Evolutionary conservation across 2,113 vertebrate species (phyloP).

Genomic region (Tringa solitaria): DNA sequence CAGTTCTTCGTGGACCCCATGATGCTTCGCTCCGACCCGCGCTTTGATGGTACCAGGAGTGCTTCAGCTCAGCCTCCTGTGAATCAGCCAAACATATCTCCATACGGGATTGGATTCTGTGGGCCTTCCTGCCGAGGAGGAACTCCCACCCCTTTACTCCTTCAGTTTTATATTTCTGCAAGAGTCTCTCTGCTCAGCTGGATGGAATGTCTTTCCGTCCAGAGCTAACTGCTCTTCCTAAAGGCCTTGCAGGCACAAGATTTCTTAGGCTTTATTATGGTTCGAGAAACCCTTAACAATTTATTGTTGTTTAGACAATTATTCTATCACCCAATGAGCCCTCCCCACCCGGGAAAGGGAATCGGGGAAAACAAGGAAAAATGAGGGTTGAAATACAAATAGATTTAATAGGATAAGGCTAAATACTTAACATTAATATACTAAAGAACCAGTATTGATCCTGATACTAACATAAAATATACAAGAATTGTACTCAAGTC

Average conservation of each 20-base stretch:
- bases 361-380: not conserved
- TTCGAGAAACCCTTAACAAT: not conserved
- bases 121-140: not conserved
- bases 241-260: not conserved
- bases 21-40: constrained; percentile 82
- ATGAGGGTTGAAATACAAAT: not conserved
- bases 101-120: not conserved
- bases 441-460: not conserved
- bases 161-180: not conserved
- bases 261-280: not conserved
- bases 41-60: constrained; percentile 82
- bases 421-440: not conserved
- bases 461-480: not conserved
- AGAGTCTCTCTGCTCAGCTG: not conserved
- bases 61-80: not conserved
- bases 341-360: not conserved
- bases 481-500: not conserved
- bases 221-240: not conserved
- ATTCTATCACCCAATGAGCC: not conserved
- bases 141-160: not conserved
- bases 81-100: not conserved
- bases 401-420: not conserved
- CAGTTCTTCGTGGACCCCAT: constrained; percentile 88
- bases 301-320: not conserved
- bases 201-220: not conserved